Percentiles rank a stretch among this genome's conserved stretches.
phyloP scores from a whole-genome alignment of 1,140 invertebrate genomes.

The Dryas iulia region DNA sequence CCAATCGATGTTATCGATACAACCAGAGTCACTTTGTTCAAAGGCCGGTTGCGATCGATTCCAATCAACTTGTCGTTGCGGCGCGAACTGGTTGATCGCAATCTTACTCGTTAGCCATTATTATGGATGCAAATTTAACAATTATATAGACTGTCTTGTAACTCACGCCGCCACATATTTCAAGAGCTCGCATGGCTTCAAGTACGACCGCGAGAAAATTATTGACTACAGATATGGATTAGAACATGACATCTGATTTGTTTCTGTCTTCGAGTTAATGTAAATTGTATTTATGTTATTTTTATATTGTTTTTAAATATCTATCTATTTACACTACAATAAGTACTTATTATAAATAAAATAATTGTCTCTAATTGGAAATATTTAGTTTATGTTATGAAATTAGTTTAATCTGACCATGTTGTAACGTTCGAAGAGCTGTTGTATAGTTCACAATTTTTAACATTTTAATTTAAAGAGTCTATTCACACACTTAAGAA shows the following conservation, averaged over 20 bases:
- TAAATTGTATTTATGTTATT: not conserved
- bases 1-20: constrained; percentile 31
- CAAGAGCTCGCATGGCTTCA: constrained; percentile 48
- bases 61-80: constrained; percentile 61
- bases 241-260: constrained; percentile 1
- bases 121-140: constrained; percentile 72
- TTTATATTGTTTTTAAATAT: not conserved
- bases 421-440: too few relatives aligned
- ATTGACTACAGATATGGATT: constrained; percentile 26
- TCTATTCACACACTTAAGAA: too few relatives aligned
- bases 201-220: constrained; percentile 39
- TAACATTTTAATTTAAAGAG: too few relatives aligned
- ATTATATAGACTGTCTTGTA: constrained; percentile 39
- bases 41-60: constrained; percentile 49
- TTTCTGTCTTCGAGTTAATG: not conserved
- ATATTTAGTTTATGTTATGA: too few relatives aligned
- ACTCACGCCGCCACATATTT: constrained; percentile 40
- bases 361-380: too few relatives aligned
- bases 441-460: too few relatives aligned
- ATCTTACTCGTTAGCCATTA: constrained; percentile 65
- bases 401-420: too few relatives aligned
- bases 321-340: too few relatives aligned
- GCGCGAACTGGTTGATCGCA: constrained; percentile 68
- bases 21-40: constrained; percentile 36
- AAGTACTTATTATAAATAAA: too few relatives aligned